phyloP scores from a whole-genome alignment of 1,140 invertebrate species.

The Drosophila pseudoobscura region DNA sequence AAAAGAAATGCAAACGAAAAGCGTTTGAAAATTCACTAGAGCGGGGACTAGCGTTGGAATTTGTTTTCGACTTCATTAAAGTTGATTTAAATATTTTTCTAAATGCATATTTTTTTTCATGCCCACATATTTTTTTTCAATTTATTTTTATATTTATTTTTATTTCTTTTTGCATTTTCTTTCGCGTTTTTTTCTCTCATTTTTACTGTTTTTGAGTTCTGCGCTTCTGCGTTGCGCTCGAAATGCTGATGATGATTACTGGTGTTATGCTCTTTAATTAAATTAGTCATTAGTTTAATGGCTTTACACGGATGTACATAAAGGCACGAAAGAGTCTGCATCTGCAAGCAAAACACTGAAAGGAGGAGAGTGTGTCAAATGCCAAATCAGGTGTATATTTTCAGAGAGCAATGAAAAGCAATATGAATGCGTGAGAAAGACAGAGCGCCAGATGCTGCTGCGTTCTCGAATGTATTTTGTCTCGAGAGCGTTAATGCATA shows the following conservation, averaged over 20 bases:
- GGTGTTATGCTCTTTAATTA: conserved; percentile 58
- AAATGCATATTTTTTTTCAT: conserved; percentile 43
- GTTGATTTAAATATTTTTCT: conserved; percentile 73
- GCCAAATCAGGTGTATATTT: background rate
- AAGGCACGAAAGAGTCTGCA: background rate
- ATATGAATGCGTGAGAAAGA: too few relatives aligned
- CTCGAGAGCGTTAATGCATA: too few relatives aligned
- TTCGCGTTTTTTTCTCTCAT: background rate
- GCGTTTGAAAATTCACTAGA: conserved; percentile 17
- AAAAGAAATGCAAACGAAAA: conserved; percentile 5
- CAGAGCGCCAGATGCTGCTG: too few relatives aligned
- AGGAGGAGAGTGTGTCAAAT: background rate
- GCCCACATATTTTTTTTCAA: conserved; percentile 9
- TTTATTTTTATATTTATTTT: conserved; percentile 22
- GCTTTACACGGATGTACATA: conserved; percentile 17
- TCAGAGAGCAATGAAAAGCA: too few relatives aligned
- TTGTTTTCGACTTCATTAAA: conserved; percentile 77
- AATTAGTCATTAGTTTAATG: conserved; percentile 58
- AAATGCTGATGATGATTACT: conserved; percentile 29
- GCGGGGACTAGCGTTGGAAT: conserved; percentile 52
- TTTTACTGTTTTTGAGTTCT: conserved; percentile 31
- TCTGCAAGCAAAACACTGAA: background rate
- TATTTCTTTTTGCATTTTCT: conserved; percentile 19
- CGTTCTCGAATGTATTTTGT: too few relatives aligned
- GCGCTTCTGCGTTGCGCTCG: conserved; percentile 6